Conservation (phyloP, 2,797 vertebrate genomes). For the Lacerta agilis region DNA sequence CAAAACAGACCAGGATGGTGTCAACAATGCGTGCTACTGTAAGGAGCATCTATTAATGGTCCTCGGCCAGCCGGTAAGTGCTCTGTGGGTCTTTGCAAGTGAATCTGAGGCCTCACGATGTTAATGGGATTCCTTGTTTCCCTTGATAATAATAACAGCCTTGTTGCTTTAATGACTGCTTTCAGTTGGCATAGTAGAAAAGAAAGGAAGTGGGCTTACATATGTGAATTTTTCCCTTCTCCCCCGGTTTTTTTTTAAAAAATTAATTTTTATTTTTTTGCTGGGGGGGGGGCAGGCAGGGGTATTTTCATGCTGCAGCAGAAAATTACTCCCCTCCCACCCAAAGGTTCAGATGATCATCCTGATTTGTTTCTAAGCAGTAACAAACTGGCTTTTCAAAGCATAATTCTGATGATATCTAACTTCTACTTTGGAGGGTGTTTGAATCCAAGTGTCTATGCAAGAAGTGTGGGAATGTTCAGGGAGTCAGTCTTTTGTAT, state of each 20-base stretch:
- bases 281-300: too few relatives aligned
- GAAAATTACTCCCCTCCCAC: not conserved
- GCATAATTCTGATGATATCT: not conserved
- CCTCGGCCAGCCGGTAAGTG: conserved; percentile 75
- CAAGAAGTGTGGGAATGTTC: not conserved
- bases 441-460: not conserved
- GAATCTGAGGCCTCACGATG: conserved; percentile 65
- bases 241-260: conserved; percentile 22
- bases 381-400: not conserved
- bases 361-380: not conserved
- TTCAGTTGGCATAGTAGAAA: conserved; percentile 66
- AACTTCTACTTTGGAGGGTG: not conserved
- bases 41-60: conserved; percentile 70
- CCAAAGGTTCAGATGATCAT: not conserved
- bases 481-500: not conserved
- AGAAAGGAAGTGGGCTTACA: conserved; percentile 44
- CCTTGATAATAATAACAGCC: conserved; percentile 72
- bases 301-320: not conserved
- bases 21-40: conserved; percentile 41
- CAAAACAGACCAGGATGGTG: conserved; percentile 20
- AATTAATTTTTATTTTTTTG: not conserved
- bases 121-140: conserved; percentile 81
- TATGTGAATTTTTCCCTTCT: conserved; percentile 34
- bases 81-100: conserved; percentile 73
- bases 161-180: conserved; percentile 65